Conservation (phyloP, 1,140 invertebrate species). For the Drosophila neocordata region DNA sequence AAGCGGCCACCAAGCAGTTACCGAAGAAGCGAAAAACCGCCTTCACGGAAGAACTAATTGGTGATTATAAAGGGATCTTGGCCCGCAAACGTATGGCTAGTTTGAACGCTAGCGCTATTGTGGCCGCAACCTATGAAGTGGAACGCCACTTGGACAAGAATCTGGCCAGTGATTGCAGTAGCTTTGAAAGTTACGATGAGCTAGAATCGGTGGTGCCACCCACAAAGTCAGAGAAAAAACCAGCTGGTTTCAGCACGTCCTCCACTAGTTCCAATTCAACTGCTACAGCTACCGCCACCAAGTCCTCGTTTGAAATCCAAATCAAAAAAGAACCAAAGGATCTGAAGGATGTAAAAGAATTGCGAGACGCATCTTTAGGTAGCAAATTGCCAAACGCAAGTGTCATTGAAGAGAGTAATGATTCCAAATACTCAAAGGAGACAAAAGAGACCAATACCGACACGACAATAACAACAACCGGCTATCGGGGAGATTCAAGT, state of each 20-base stretch:
- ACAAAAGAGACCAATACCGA: slow-evolving; percentile 85
- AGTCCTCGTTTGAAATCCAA: slow-evolving; percentile 35
- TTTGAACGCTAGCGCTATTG: slow-evolving; percentile 95
- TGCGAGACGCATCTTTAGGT: slow-evolving; percentile 31
- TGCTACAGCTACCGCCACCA: background rate
- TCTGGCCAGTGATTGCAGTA: slow-evolving; percentile 82
- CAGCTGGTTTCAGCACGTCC: background rate
- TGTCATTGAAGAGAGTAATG: slow-evolving; percentile 77
- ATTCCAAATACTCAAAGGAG: slow-evolving; percentile 84
- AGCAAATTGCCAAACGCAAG: slow-evolving; percentile 83
- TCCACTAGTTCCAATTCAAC: background rate
- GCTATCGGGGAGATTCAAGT: slow-evolving; percentile 69
- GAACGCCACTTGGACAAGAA: slow-evolving; percentile 82
- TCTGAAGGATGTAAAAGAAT: slow-evolving; percentile 46
- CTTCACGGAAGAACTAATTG: slow-evolving; percentile 88
- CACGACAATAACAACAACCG: slow-evolving; percentile 72
- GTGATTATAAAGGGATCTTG: slow-evolving; percentile 92
- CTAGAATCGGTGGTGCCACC: slow-evolving; percentile 38
- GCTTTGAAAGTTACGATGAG: slow-evolving; percentile 83
- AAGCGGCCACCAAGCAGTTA: slow-evolving; percentile 62
- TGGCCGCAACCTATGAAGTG: slow-evolving; percentile 95
- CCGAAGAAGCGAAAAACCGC: slow-evolving; percentile 83
- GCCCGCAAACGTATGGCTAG: slow-evolving; percentile 96
- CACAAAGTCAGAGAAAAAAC: background rate
- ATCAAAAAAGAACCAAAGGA: slow-evolving; percentile 65